A percentile compares a stretch with the other conserved stretches of the same genome.
Conservation (phyloP, 1,140 invertebrate genomes). For the Achroia grisella region DNA sequence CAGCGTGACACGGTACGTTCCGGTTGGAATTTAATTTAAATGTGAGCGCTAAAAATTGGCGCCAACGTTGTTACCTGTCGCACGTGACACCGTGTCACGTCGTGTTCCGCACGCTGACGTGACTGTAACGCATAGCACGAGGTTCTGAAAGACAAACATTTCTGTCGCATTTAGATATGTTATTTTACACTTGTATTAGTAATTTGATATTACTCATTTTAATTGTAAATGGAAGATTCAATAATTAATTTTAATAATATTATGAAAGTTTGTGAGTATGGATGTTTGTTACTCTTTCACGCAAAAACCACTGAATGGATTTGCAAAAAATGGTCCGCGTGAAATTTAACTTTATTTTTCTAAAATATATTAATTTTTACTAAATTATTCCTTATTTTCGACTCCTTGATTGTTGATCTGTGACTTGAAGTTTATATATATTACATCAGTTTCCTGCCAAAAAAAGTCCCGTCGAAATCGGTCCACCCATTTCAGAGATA, state of each 20-base stretch:
- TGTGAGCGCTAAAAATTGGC: conserved; percentile 41
- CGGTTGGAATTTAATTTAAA: conserved; percentile 40
- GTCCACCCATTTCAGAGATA: neutral
- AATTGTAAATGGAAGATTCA: neutral
- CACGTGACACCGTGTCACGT: conserved; percentile 17
- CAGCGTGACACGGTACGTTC: too few species aligned
- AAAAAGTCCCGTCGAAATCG: too few species aligned
- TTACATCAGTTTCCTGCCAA: neutral
- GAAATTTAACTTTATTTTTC: too few species aligned
- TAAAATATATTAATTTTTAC: too few species aligned
- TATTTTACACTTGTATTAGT: neutral
- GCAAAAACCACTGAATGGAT: too few species aligned
- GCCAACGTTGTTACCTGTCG: conserved; percentile 33
- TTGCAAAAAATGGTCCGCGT: neutral
- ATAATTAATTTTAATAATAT: neutral
- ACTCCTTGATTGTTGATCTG: too few species aligned
- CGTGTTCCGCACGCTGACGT: conserved; percentile 8
- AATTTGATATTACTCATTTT: conserved; percentile 2
- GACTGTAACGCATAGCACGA: conserved; percentile 1
- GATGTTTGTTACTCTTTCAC: too few species aligned
- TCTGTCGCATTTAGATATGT: conserved; percentile 5
- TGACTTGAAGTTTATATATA: neutral
- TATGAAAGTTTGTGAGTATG: too few species aligned
- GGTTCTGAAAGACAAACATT: conserved; percentile 1
- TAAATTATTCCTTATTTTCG: too few species aligned